phyloP scores from a whole-genome alignment of 2,888 invertebrate species.

The Exephanes ischioxanthus region DNA sequence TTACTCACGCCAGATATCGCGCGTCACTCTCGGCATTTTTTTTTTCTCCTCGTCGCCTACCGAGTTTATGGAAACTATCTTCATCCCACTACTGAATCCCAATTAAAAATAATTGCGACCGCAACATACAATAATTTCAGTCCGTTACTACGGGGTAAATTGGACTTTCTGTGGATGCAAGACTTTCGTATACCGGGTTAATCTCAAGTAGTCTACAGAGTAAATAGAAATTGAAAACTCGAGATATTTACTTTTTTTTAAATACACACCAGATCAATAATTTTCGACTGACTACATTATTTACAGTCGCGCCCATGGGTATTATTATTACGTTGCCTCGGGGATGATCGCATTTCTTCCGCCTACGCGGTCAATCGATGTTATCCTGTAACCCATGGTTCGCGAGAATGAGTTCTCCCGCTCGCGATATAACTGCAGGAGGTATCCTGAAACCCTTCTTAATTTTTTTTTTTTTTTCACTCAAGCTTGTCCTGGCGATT shows the following conservation, averaged over 20 bases:
- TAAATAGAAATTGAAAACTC: background rate
- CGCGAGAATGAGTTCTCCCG: conserved; percentile 41
- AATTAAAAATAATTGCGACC: conserved; percentile 44
- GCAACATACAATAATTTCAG: background rate
- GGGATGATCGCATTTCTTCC: conserved; percentile 61
- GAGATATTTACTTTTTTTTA: conserved; percentile 32
- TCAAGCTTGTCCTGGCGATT: conserved; percentile 59
- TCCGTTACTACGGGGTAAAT: background rate
- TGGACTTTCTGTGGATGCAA: background rate
- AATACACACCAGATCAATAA: conserved; percentile 56
- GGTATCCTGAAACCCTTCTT: conserved; percentile 19
- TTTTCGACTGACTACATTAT: conserved; percentile 69
- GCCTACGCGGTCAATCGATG: conserved; percentile 60
- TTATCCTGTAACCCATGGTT: conserved; percentile 52
- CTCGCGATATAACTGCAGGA: conserved; percentile 35
- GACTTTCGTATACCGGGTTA: background rate
- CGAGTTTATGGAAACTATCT: background rate
- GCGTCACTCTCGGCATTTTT: conserved; percentile 9
- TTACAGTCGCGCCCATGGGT: conserved; percentile 58
- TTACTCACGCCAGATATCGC: background rate
- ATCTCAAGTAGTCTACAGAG: background rate
- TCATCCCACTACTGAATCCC: background rate
- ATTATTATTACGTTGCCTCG: conserved; percentile 57
- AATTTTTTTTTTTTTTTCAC: conserved; percentile 27
- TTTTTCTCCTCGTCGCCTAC: background rate